Conservation (phyloP, 2,797 vertebrate genomes). For the Catostomus latipinnis region DNA sequence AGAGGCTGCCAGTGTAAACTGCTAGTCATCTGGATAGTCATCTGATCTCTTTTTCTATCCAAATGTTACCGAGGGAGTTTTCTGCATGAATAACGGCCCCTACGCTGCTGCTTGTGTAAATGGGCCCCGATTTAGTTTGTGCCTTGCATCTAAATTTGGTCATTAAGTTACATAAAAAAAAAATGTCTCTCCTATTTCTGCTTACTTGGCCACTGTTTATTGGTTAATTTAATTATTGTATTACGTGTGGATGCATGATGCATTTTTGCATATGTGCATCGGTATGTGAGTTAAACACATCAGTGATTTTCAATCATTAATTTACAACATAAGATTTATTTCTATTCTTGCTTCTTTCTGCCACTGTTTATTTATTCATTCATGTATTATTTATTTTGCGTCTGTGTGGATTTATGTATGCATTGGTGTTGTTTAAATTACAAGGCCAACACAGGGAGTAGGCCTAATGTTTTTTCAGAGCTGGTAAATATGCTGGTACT, state of each 20-base stretch:
- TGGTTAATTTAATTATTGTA: neutral
- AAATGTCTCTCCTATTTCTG: neutral
- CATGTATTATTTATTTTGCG: conserved; percentile 35
- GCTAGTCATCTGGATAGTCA: conserved; percentile 7
- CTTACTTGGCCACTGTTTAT: neutral
- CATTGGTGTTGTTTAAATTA: conserved; percentile 1
- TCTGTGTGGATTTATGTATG: conserved; percentile 11
- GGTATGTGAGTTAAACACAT: neutral
- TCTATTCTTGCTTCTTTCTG: conserved; percentile 20
- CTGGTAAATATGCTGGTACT: conserved; percentile 40
- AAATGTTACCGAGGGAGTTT: conserved; percentile 20
- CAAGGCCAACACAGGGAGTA: conserved; percentile 13
- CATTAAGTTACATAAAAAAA: conserved; percentile 14
- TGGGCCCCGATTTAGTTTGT: neutral
- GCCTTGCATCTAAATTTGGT: conserved; percentile 40
- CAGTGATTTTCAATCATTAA: conserved; percentile 21
- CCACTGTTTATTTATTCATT: conserved; percentile 40
- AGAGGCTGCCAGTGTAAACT: conserved; percentile 27
- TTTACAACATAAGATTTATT: conserved; percentile 28
- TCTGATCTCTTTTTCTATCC: conserved; percentile 38
- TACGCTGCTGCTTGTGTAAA: conserved; percentile 8
- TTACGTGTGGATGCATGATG: neutral
- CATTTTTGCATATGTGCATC: neutral
- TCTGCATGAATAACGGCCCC: neutral
- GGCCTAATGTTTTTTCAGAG: conserved; percentile 7